Conservation (phyloP, 2,888 invertebrate species). For the Euspilapteryx auroguttella region DNA sequence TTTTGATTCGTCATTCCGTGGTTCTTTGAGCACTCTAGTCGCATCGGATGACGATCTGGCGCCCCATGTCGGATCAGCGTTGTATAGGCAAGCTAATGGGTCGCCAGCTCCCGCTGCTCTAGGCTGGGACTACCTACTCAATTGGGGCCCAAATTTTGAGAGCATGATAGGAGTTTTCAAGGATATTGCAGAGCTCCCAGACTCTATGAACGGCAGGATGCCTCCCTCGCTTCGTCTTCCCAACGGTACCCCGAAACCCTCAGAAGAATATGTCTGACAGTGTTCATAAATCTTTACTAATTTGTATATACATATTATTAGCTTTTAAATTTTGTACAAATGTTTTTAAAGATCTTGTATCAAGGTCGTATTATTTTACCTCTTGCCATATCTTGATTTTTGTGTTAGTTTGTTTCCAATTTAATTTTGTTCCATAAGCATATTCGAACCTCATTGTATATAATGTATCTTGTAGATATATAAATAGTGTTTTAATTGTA, state of each 20-base stretch:
- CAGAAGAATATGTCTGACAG: conserved; percentile 83
- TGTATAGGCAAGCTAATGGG: conserved; percentile 79
- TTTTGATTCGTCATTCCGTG: conserved; percentile 92
- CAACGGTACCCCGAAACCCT: conserved; percentile 79
- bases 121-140: conserved; percentile 92
- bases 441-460: conserved; percentile 19
- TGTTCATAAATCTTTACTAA: conserved; percentile 4
- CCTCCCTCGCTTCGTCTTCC: conserved; percentile 75
- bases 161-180: conserved; percentile 94
- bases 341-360: conserved; percentile 48
- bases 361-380: conserved; percentile 38
- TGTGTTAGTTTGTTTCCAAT: conserved; percentile 6
- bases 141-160: conserved; percentile 97
- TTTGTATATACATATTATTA: conserved; percentile 8
- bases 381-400: conserved; percentile 53
- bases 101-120: conserved; percentile 79
- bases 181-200: conserved; percentile 93
- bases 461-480: conserved; percentile 13
- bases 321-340: conserved; percentile 31
- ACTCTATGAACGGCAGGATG: conserved; percentile 73
- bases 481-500: neutral
- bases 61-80: conserved; percentile 75
- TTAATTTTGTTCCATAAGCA: conserved; percentile 5
- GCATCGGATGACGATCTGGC: conserved; percentile 91
- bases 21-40: conserved; percentile 89